Base-by-base conservation (phyloP, 1,140 invertebrate species). In the Aricia agestis region DNA sequence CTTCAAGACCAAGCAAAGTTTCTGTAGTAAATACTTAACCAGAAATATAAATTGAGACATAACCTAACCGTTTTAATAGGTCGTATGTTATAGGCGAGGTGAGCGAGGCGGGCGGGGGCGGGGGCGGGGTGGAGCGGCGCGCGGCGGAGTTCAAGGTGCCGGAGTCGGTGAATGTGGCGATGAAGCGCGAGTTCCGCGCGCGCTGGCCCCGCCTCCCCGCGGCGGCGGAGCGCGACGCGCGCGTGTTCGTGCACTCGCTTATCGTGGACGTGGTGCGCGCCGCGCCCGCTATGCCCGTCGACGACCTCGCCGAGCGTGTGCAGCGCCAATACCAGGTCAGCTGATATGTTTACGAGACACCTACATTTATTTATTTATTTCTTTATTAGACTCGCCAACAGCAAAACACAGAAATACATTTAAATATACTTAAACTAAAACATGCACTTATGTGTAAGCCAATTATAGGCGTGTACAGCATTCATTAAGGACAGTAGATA, bases 241-340 rank as follows among this genome's bases (percentile, higher is more conserved):
- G 94, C 31, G 94, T 95, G 79, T 94, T 94, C 70, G 94, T 95
- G 71, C 93, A 95, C 76, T 87, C 86, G 13, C 94, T 97, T 72
- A 94, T 95, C 65, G 93, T 93, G 67, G 94, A 94, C 73, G 93
- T 97, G 57, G 90, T 94, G 32, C 94, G 94, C 74, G 93, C 93
- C 73, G 93, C 93, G 32, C 94, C 95, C 72, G 81, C 90, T 5
- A 93, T 94, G 79, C 93, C 93, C 61, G 95, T 98, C 17, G 98
- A 99, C 67, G 97, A 98, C 74, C 87, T 98, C 11, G 97, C 97
- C 0, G 97, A 99, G 82, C 92, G 95, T 19, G 95, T 98, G 36
- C 98, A 99, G 89, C 96, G 97, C 81, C 98, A 97, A 82, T 99
- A 99, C 89, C 95, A 96, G 87, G 93, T n/a, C n/a, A n/a, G n/a